These are phyloP conservation scores for Podotricha telesiphe DNA, from an alignment of 2,888 invertebrate genomes.

Conservation along the genomic window DNA sequence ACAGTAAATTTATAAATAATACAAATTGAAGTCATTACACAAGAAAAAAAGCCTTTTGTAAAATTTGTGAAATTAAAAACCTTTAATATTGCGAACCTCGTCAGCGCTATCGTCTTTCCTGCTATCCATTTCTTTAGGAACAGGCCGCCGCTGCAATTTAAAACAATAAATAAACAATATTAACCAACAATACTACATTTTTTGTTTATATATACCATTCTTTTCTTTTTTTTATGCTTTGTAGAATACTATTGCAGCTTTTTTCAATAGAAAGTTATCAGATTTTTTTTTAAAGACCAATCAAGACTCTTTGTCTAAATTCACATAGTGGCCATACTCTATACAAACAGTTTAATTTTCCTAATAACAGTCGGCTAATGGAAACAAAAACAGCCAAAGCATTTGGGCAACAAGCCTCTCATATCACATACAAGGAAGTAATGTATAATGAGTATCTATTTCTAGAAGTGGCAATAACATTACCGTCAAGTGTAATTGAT, in stretches of 20 bases:
- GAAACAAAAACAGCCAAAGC: not conserved
- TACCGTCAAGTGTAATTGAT: conserved; percentile 27
- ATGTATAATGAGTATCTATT: not conserved
- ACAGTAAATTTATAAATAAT: too few relatives aligned
- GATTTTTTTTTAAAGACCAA: too few relatives aligned
- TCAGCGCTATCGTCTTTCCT: conserved; percentile 1
- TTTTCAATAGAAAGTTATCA: too few relatives aligned
- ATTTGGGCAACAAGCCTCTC: not conserved
- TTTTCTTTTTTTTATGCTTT: too few relatives aligned
- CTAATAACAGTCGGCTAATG: not conserved
- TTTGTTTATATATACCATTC: too few relatives aligned
- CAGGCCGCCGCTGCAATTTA: not conserved
- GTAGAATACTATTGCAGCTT: too few relatives aligned
- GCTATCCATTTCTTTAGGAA: not conserved
- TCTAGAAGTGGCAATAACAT: conserved; percentile 1
- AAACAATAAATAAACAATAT: not conserved
- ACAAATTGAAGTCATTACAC: too few relatives aligned
- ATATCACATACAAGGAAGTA: not conserved
- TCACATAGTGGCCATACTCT: not conserved
- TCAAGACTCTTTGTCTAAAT: not conserved
- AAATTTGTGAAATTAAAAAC: not conserved
- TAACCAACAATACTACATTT: not conserved
- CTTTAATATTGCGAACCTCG: conserved; percentile 1
- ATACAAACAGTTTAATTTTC: not conserved
- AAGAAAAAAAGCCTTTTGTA: too few relatives aligned